Conservation (phyloP, 1,140 invertebrate genomes). For the Drosophila parvula region DNA sequence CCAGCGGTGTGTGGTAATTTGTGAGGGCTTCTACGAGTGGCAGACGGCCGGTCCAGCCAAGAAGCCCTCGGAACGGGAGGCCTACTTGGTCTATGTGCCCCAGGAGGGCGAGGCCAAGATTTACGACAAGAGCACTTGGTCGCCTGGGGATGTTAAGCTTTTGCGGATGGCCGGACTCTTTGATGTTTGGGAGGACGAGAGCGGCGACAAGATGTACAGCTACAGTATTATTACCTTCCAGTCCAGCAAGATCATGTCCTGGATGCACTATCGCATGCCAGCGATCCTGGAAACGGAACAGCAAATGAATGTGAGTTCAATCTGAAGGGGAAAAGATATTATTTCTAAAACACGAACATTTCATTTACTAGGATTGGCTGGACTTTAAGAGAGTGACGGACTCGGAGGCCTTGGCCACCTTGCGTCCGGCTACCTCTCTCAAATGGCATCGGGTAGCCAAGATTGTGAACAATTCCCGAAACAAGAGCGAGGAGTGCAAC, state of each 20-base stretch:
- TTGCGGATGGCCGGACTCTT: conserved; percentile 92
- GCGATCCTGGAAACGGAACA: conserved; percentile 89
- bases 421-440: conserved; percentile 86
- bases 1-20: conserved; percentile 90
- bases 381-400: conserved; percentile 86
- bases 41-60: conserved; percentile 89
- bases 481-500: conserved; percentile 89
- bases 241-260: conserved; percentile 88
- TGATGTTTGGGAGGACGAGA: conserved; percentile 87
- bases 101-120: conserved; percentile 85
- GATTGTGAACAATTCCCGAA: conserved; percentile 89
- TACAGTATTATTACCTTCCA: conserved; percentile 92
- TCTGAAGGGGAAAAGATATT: background rate
- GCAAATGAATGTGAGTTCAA: conserved; percentile 86
- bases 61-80: conserved; percentile 85
- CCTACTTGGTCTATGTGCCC: conserved; percentile 89
- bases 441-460: conserved; percentile 89
- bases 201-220: conserved; percentile 88
- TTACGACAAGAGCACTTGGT: conserved; percentile 86
- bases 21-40: conserved; percentile 96
- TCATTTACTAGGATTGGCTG: conserved; percentile 87
- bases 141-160: conserved; percentile 86
- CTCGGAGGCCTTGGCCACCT: conserved; percentile 85
- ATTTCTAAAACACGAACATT: background rate
- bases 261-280: conserved; percentile 92